Percentiles rank a stretch among this genome's conserved stretches.
Evolutionary conservation across 1,140 invertebrate genomes (phyloP).

Genomic region (Hypsibius dujardini): DNA sequence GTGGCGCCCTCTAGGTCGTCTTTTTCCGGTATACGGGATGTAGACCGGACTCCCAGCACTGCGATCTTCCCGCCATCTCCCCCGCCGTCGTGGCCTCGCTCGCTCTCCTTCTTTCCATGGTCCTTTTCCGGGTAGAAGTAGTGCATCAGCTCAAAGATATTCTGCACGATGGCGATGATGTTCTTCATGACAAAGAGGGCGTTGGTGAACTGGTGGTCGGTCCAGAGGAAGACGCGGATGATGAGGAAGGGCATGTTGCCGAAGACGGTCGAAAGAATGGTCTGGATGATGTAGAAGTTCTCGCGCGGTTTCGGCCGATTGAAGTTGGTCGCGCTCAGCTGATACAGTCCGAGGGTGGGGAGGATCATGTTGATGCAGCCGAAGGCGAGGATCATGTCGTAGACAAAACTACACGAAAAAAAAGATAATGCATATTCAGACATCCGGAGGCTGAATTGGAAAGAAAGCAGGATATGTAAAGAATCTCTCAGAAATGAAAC

Average conservation of each 20-base stretch:
- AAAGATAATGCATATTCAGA: too few relatives aligned
- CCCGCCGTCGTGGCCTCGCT: too few relatives aligned
- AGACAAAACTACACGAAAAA: background rate
- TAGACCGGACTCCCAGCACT: too few relatives aligned
- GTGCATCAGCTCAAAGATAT: conserved; percentile 1
- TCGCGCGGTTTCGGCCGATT: background rate
- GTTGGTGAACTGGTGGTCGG: conserved; percentile 16
- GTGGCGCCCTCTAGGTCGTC: too few relatives aligned
- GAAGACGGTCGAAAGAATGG: conserved; percentile 2
- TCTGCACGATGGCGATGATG: conserved; percentile 3
- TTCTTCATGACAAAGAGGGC: conserved; percentile 17
- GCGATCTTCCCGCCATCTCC: too few relatives aligned
- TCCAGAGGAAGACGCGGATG: conserved; percentile 13
- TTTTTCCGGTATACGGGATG: too few relatives aligned
- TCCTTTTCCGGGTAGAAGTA: background rate
- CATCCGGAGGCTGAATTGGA: too few relatives aligned
- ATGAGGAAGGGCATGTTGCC: conserved; percentile 13
- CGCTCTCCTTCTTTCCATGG: background rate
- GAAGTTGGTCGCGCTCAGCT: conserved; percentile 4
- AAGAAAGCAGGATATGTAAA: too few relatives aligned
- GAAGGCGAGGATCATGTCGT: background rate
- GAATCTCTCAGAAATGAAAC: too few relatives aligned
- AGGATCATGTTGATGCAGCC: conserved; percentile 10
- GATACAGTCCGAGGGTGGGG: conserved; percentile 12
- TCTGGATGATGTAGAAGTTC: conserved; percentile 6